Base-by-base conservation (phyloP, 2,113 vertebrate species). In the Gobiocypris rarus region DNA sequence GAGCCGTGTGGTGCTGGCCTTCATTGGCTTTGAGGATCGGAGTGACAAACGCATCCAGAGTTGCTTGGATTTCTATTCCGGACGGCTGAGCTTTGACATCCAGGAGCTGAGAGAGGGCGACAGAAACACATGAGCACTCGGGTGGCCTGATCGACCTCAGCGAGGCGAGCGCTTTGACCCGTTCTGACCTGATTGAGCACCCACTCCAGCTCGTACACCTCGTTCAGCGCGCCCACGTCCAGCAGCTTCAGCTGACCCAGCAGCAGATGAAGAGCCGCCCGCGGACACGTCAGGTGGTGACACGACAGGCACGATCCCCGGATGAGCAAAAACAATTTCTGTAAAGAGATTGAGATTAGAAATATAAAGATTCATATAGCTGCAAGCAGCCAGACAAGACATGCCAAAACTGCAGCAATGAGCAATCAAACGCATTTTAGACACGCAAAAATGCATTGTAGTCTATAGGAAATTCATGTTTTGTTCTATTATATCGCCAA, bases 241-340 rank as follows among this genome's bases (percentile, higher is more conserved):
- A 99, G 75, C 19, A 99, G 91, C 90, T 89, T 94, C 24, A 99
- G 93, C 91, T 98, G 97, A 88, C 94, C 94, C 0, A 96, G 82
- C 63, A 99, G 91, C 0, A 99, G 91, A 87, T 98, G 96, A 83
- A 99, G 87, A 82, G 95, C 92, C 0, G 95, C 89, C 13, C 97
- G 91, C 5, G 96, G 85, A 83, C 98, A 98, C 0, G 95, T 96
- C 87, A 99, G 88, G 91, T 93, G 92, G 90, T 97, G 94, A 61
- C 98, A 99, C 3, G 88, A 90, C 82, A 99, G 90, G 87, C 98
- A 99, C 3, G 96, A 97, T 0, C 98, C 96, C 6, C 97, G 94
- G 38, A 99, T 93, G 22, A 99, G 82, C 82, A 98, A 87, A 91
- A 94, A 97, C 9, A 95, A 88, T 91, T 94, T 95, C 94, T 95